A percentile compares a stretch with the other conserved stretches of the same genome.
These are phyloP conservation scores for Protaetia brevitarsis DNA, from an alignment of 1,140 invertebrate species.

Conservation along the genomic window DNA sequence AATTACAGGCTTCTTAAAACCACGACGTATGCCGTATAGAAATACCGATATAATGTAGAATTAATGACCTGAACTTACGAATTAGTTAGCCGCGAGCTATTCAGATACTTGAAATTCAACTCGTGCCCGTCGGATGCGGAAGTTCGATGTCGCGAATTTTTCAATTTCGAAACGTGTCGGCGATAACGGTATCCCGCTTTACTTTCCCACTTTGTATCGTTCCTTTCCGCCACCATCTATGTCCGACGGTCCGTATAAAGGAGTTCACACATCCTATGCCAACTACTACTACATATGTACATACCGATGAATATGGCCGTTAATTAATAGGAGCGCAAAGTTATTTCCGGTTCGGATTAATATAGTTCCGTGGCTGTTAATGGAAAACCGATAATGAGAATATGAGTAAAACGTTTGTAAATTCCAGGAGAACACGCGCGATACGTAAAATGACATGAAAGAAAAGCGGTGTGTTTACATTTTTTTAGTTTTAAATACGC, in stretches of 20 bases:
- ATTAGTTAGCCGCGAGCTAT: no score
- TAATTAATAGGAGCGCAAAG: not conserved
- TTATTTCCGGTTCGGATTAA: not conserved
- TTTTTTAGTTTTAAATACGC: no score
- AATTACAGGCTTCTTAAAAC: no score
- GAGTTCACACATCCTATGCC: no score
- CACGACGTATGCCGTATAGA: no score
- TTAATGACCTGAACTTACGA: no score
- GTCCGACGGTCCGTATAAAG: no score
- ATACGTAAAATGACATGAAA: not conserved
- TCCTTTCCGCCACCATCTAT: not conserved
- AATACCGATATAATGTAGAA: no score
- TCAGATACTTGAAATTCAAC: no score
- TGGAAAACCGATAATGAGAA: not conserved
- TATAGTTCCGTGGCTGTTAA: not conserved
- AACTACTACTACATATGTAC: no score
- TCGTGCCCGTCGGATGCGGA: no score
- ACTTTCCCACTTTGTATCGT: slow-evolving; percentile 16
- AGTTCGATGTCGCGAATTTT: not conserved
- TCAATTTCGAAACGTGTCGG: not conserved
- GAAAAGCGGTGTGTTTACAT: not conserved
- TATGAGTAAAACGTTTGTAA: not conserved
- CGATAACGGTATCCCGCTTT: not conserved
- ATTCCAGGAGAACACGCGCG: no score
- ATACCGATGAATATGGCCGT: not conserved